Base-by-base conservation (phyloP, 2,113 vertebrate species). In the Calidris pugnax region DNA sequence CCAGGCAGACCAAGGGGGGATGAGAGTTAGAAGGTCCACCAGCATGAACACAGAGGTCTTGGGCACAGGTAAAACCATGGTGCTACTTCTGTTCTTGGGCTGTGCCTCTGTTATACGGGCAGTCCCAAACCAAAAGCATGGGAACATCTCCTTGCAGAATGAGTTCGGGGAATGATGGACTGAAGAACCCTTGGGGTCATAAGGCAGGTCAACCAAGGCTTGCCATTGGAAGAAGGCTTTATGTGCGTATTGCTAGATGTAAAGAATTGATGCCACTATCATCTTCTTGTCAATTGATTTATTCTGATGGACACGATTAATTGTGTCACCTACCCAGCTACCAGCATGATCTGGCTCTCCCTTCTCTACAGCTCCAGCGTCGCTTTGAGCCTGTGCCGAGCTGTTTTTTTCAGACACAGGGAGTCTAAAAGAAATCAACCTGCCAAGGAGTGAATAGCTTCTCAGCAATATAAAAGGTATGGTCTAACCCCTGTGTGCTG, bases 221-320 rank as follows among this genome's bases (percentile, higher is more conserved):
- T 68, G 33, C 11, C 33, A 19, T 1, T 41, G 81, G 77, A 72
- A 87, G 41, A 35, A 12, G 16, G 5, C 33, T 76, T 32, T 48
- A 15, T 17, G 28, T 9, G 41, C 17, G 27, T 21, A 14, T 3
- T 37, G 24, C 7, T 28, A 14, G 6, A 14, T 59, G 13, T 12
- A 43, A 8, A 35, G 67, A 21, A 69, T 27, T n/a, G 59, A 26
- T 7, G 16, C 37, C 39, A 8, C 33, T 51, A 51, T 15, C 74
- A 35, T 28, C 37, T 48, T 19, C 45, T 67, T 45, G 79, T 57
- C 57, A 18, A 27, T 5, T 59, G 33, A 48, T 75, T 14, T 24
- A 33, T 23, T 7, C 2, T 1, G 28, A 22, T 6, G n/a, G 43
- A 39, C 2, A 3, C 28, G 15, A 50, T 10, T 50, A 23, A 1